Evolutionary conservation across 2,797 vertebrate genomes (phyloP).

Genomic region (Cyprinella venusta): DNA sequence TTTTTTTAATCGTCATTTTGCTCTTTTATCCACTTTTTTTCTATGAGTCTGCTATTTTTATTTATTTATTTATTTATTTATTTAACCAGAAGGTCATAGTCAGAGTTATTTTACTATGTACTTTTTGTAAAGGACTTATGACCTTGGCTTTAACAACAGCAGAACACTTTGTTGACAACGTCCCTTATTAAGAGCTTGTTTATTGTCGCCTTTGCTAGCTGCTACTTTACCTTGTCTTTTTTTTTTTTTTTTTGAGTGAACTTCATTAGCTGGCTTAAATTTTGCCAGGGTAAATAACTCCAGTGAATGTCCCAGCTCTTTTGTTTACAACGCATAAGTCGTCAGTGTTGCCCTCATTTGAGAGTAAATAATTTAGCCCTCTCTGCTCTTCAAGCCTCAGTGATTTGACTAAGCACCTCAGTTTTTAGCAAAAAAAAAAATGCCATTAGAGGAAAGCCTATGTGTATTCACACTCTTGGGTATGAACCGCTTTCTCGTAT

Average conservation of each 20-base stretch:
- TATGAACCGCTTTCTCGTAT: background rate
- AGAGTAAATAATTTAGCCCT: conserved; percentile 66
- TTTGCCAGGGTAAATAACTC: conserved; percentile 23
- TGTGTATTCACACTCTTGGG: background rate
- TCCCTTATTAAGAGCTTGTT: conserved; percentile 7
- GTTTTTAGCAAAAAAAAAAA: conserved; percentile 31
- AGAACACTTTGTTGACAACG: background rate
- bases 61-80: background rate
- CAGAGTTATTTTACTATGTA: background rate
- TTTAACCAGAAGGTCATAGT: background rate
- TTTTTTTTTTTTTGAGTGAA: conserved; percentile 11
- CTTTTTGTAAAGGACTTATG: background rate
- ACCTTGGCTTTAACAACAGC: conserved; percentile 1
- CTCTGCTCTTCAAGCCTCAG: conserved; percentile 65
- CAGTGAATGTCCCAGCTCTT: conserved; percentile 25
- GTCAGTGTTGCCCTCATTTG: conserved; percentile 63
- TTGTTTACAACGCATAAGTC: conserved; percentile 64
- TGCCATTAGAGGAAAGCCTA: conserved; percentile 10
- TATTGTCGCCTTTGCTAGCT: conserved; percentile 3
- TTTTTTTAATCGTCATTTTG: too few relatives aligned
- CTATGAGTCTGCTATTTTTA: background rate
- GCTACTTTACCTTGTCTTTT: background rate
- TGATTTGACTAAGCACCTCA: conserved; percentile 68
- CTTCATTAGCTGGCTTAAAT: conserved; percentile 26
- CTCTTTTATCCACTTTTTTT: background rate